Percentiles rank a stretch among this genome's conserved stretches.
Evolutionary conservation across 2,113 vertebrate genomes (phyloP).

Genomic region (Malurus cyaneus): DNA sequence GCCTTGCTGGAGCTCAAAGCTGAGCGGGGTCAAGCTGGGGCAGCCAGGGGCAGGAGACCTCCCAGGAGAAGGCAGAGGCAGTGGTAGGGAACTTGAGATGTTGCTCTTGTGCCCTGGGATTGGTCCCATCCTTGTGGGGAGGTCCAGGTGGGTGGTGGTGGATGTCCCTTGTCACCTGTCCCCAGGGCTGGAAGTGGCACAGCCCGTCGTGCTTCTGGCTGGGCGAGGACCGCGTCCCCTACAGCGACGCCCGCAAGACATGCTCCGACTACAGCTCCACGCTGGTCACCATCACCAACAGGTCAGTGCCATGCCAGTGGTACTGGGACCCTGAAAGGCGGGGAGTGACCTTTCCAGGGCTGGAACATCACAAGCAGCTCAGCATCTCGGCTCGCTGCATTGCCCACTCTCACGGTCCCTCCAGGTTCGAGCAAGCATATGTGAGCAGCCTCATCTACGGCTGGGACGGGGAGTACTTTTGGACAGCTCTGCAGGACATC

Average conservation of each 20-base stretch:
- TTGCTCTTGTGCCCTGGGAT: rapidly evolving
- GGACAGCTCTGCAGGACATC: constrained; percentile 88
- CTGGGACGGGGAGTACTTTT: constrained; percentile 85
- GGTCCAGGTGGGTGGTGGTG: background rate
- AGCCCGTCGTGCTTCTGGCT: constrained; percentile 94
- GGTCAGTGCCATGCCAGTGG: constrained; percentile 49
- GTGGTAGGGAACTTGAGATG: background rate
- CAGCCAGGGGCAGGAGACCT: background rate
- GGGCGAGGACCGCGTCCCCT: constrained; percentile 83
- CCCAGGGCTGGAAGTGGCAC: constrained; percentile 96
- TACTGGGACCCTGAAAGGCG: too few relatives aligned
- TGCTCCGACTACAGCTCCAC: constrained; percentile 80
- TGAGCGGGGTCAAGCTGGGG: background rate
- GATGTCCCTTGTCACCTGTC: background rate
- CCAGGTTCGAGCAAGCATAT: constrained; percentile 94
- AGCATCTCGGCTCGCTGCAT: rapidly evolving
- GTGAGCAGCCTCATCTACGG: constrained; percentile 89
- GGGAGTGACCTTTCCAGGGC: background rate
- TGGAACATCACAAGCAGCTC: background rate
- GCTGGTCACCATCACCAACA: constrained; percentile 88
- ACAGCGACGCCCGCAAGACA: constrained; percentile 80
- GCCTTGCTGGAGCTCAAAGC: background rate
- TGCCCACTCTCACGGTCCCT: rapidly evolving
- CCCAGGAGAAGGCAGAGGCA: background rate
- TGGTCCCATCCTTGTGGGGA: background rate